Conservation (phyloP, 1,140 invertebrate species). For the Glomeris maerens region DNA sequence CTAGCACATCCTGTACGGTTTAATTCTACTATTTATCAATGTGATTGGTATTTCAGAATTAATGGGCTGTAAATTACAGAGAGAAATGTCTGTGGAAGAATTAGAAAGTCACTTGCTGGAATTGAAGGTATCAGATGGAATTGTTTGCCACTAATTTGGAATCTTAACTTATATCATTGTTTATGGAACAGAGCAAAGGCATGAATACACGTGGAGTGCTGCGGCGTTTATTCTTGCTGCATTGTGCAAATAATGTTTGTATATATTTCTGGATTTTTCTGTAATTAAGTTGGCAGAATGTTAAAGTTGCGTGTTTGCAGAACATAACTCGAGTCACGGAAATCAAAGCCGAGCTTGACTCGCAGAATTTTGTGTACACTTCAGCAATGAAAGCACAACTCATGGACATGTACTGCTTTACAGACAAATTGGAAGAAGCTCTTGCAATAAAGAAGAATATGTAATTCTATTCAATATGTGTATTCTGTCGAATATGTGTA, state of each 20-base stretch:
- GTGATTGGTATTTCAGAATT: background rate
- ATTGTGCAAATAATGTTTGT: conserved; percentile 24
- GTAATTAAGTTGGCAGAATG: background rate
- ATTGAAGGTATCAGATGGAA: conserved; percentile 26
- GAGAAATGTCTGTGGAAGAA: conserved; percentile 36
- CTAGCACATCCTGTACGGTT: background rate
- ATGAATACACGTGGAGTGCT: conserved; percentile 41
- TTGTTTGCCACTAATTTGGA: background rate
- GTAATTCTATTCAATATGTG: background rate
- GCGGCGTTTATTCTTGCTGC: conserved; percentile 35
- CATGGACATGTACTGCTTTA: conserved; percentile 44
- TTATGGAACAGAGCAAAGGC: conserved; percentile 25
- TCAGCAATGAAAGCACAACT: conserved; percentile 40
- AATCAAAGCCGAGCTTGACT: conserved; percentile 30
- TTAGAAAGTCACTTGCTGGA: conserved; percentile 38
- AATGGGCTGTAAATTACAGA: conserved; percentile 22
- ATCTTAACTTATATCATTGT: background rate
- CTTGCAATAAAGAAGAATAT: background rate
- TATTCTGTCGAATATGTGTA: background rate
- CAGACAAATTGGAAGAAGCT: conserved; percentile 43
- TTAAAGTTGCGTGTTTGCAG: conserved; percentile 37
- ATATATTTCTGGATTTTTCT: conserved; percentile 1
- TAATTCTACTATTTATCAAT: no score
- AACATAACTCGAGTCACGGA: conserved; percentile 42
- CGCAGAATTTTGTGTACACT: conserved; percentile 40